Conservation (phyloP, 2,888 invertebrate species). For the Sylvicola fuscatus region DNA sequence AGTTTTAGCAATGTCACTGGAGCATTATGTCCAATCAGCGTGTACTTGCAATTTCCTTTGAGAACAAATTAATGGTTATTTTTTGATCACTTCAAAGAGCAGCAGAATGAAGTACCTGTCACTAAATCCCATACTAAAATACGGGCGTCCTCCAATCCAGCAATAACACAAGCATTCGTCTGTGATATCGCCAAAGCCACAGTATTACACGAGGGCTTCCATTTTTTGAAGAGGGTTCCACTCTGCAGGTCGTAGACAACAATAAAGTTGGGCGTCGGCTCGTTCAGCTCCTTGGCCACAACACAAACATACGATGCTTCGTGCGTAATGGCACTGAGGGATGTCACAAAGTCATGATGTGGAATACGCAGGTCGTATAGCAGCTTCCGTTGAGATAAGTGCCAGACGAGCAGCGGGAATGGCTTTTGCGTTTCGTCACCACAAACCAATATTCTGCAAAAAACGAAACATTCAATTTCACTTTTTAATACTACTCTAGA, state of each 20-base stretch:
- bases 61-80: slow-evolving; percentile 27
- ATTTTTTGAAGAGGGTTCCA: slow-evolving; percentile 77
- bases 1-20: slow-evolving; percentile 53
- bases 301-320: slow-evolving; percentile 63
- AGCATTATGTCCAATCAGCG: slow-evolving; percentile 56
- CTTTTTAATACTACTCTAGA: neutral
- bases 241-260: slow-evolving; percentile 80
- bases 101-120: slow-evolving; percentile 37
- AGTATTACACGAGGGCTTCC: slow-evolving; percentile 71
- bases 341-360: slow-evolving; percentile 73
- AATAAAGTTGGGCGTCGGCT: slow-evolving; percentile 70
- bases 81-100: slow-evolving; percentile 12
- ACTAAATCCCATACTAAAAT: slow-evolving; percentile 74
- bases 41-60: slow-evolving; percentile 45
- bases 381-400: slow-evolving; percentile 60
- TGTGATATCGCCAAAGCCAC: slow-evolving; percentile 74
- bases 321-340: slow-evolving; percentile 63
- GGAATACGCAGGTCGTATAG: slow-evolving; percentile 73
- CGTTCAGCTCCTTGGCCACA: slow-evolving; percentile 45
- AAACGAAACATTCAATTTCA: slow-evolving; percentile 1
- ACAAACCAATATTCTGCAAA: slow-evolving; percentile 55
- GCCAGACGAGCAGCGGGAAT: slow-evolving; percentile 78
- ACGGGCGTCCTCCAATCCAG: slow-evolving; percentile 61
- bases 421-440: slow-evolving; percentile 87
- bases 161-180: slow-evolving; percentile 61